phyloP scores from a whole-genome alignment of 2,888 invertebrate species.

The Drosophila meridionalis region DNA sequence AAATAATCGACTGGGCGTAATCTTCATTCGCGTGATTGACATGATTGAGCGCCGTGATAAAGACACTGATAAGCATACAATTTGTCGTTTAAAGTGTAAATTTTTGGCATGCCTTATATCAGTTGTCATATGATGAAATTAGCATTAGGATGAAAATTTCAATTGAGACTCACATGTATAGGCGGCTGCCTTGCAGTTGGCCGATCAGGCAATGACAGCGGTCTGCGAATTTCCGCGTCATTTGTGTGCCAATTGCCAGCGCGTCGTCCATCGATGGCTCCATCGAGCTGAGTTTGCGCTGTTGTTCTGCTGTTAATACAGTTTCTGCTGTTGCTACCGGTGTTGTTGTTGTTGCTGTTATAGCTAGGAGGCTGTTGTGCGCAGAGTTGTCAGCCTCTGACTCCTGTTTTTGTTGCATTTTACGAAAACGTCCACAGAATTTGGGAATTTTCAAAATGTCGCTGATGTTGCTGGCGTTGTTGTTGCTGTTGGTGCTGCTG shows the following conservation, averaged over 20 bases:
- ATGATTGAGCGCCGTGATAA: slow-evolving; percentile 61
- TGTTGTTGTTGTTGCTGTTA: slow-evolving; percentile 3
- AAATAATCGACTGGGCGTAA: slow-evolving; percentile 23
- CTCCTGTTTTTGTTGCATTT: slow-evolving; percentile 52
- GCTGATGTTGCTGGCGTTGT: slow-evolving; percentile 17
- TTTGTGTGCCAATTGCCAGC: slow-evolving; percentile 82
- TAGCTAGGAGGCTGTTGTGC: slow-evolving; percentile 12
- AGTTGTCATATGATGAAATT: slow-evolving; percentile 37
- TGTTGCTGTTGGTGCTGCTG: slow-evolving; percentile 20
- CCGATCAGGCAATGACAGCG: slow-evolving; percentile 64
- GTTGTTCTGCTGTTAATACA: slow-evolving; percentile 54
- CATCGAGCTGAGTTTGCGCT: slow-evolving; percentile 70
- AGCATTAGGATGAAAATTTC: not conserved
- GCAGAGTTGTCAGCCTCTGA: slow-evolving; percentile 19
- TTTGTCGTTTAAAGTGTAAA: not conserved
- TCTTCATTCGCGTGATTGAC: slow-evolving; percentile 61
- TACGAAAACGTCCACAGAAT: slow-evolving; percentile 66
- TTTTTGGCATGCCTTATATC: not conserved
- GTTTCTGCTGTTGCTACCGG: slow-evolving; percentile 34
- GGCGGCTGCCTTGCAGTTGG: slow-evolving; percentile 76
- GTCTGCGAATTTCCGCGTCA: slow-evolving; percentile 75
- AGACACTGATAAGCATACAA: slow-evolving; percentile 31
- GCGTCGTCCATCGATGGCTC: slow-evolving; percentile 78
- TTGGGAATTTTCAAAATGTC: slow-evolving; percentile 57
- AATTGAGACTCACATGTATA: slow-evolving; percentile 82